phyloP scores from a whole-genome alignment of 92 coral and sea anemone species.

The Epizoanthus ramosus region DNA sequence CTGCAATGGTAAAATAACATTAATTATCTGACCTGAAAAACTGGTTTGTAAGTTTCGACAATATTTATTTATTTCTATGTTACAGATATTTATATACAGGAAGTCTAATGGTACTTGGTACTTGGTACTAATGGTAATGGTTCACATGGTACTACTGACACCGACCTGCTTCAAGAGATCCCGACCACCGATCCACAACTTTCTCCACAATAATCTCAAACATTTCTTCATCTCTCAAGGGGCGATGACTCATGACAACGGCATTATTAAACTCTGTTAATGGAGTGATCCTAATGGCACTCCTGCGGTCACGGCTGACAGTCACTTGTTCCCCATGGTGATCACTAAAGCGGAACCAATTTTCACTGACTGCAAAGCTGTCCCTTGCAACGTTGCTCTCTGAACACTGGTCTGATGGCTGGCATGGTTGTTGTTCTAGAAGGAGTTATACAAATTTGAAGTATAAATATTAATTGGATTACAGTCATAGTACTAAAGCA shows the following conservation, averaged over 20 bases:
- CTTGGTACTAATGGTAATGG: no score
- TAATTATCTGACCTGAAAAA: not conserved
- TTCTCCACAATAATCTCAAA: conserved; percentile 81
- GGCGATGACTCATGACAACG: conserved; percentile 89
- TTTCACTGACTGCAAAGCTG: conserved; percentile 66
- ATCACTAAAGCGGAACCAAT: conserved; percentile 76
- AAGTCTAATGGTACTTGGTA: no score
- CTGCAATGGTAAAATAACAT: conserved; percentile 43
- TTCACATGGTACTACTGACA: not conserved
- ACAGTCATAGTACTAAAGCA: no score
- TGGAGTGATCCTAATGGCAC: conserved; percentile 89
- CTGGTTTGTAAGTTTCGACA: no score
- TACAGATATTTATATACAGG: no score
- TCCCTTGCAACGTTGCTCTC: conserved; percentile 18
- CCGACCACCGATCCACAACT: conserved; percentile 88
- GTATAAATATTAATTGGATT: no score
- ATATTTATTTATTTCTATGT: no score
- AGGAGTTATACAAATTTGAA: not conserved
- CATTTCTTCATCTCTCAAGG: conserved; percentile 79
- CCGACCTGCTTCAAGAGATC: conserved; percentile 82
- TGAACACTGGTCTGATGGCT: not conserved
- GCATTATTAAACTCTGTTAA: conserved; percentile 96
- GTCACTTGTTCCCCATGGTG: conserved; percentile 91
- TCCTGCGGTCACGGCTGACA: conserved; percentile 80
- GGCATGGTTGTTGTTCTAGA: conserved; percentile 30